Evolutionary conservation across 1,140 invertebrate species (phyloP).

Genomic region (Phymastichus coffea): DNA sequence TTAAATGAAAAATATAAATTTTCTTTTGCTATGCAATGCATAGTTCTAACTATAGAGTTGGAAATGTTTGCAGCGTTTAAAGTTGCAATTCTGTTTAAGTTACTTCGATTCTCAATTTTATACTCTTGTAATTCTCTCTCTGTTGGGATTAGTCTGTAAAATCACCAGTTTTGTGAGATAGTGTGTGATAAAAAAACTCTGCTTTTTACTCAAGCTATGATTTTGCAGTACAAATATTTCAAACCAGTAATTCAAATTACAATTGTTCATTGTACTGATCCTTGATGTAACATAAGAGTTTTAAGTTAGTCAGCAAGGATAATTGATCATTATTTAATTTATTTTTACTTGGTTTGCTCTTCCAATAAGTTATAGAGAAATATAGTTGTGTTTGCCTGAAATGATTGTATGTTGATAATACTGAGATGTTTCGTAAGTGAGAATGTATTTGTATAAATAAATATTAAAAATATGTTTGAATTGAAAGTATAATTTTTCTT

Average conservation of each 20-base stretch:
- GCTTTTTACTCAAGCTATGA: not conserved
- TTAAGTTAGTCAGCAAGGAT: not conserved
- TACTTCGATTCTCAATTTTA: not conserved
- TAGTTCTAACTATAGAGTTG: constrained; percentile 20
- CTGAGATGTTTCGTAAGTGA: constrained; percentile 41
- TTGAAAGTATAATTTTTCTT: too few species aligned
- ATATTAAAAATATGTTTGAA: constrained; percentile 35
- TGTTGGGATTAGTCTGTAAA: not conserved
- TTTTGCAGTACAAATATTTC: not conserved
- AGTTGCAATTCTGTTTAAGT: not conserved
- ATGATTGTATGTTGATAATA: constrained; percentile 32
- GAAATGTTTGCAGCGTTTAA: constrained; percentile 17
- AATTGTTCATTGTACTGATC: not conserved
- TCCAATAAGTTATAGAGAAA: constrained; percentile 36
- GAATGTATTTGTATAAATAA: constrained; percentile 48
- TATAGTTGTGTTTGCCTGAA: constrained; percentile 20
- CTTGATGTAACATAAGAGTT: not conserved
- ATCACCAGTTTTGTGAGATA: not conserved
- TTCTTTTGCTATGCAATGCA: constrained; percentile 34
- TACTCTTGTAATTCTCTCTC: not conserved
- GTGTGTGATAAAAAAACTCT: constrained; percentile 12
- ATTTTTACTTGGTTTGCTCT: constrained; percentile 41
- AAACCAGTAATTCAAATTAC: not conserved
- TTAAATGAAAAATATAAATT: constrained; percentile 24
- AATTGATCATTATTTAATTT: constrained; percentile 19